Conservation (phyloP, 2,113 vertebrate species). For the Psilopogon haemacephalus region DNA sequence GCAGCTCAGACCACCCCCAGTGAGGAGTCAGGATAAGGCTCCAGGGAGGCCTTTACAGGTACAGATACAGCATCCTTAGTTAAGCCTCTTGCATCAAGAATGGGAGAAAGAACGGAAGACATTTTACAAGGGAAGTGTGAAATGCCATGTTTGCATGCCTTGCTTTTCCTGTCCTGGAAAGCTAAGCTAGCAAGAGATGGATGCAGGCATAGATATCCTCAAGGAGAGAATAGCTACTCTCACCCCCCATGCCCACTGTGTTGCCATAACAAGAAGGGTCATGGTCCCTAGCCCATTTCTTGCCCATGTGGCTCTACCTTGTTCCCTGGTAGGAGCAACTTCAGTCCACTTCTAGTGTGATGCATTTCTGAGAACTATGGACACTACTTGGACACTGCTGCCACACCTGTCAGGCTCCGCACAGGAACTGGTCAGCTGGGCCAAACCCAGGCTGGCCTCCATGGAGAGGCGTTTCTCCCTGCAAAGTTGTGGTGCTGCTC, state of each 20-base stretch:
- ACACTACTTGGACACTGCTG: background rate
- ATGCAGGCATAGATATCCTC: background rate
- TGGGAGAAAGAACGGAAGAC: slow-evolving; percentile 1
- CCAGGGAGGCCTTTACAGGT: too few relatives aligned
- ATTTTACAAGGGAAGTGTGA: background rate
- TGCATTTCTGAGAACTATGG: fast-evolving
- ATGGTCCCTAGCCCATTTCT: background rate
- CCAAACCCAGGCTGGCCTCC: background rate
- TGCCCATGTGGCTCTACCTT: background rate
- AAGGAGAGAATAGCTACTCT: background rate
- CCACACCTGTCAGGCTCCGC: background rate
- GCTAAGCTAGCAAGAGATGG: background rate
- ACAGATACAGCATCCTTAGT: background rate
- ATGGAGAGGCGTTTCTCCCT: background rate
- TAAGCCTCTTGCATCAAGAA: background rate
- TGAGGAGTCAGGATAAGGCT: too few relatives aligned
- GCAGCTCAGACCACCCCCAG: too few relatives aligned
- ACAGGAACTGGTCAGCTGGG: background rate
- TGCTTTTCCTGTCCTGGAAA: slow-evolving; percentile 8
- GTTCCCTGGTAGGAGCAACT: background rate
- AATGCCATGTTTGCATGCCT: background rate
- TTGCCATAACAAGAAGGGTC: background rate
- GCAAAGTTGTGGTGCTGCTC: background rate
- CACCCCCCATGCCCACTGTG: background rate
- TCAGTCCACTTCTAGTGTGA: background rate